These are phyloP conservation scores for Erebia aethiops DNA, from an alignment of 2,888 invertebrate genomes.

Conservation along the genomic window DNA sequence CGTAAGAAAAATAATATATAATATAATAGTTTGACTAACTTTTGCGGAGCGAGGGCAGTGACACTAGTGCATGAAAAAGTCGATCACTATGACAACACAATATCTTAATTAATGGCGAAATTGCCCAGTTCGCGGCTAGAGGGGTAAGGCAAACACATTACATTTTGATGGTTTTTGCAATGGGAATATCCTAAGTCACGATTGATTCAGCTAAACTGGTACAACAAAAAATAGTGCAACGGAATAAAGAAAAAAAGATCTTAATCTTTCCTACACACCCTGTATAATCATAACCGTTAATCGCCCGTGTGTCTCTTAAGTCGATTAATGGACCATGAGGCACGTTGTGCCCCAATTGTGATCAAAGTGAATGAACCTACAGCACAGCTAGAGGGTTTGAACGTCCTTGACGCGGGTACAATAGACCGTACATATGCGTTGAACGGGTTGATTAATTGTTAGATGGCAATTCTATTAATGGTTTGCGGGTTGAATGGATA, in stretches of 20 bases:
- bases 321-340: constrained; percentile 36
- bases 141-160: too few relatives aligned
- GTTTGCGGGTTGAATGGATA: neutral
- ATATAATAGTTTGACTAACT: too few relatives aligned
- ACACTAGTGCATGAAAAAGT: too few relatives aligned
- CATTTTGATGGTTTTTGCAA: too few relatives aligned
- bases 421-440: neutral
- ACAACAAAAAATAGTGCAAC: neutral
- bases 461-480: constrained; percentile 2
- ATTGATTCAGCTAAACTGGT: too few relatives aligned
- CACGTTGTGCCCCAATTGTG: constrained; percentile 39
- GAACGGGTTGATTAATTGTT: constrained; percentile 15
- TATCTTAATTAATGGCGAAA: too few relatives aligned
- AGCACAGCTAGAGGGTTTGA: neutral
- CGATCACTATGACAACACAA: too few relatives aligned
- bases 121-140: too few relatives aligned
- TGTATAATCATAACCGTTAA: constrained; percentile 20
- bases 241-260: too few relatives aligned
- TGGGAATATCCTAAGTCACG: too few relatives aligned
- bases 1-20: too few relatives aligned
- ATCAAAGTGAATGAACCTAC: constrained; percentile 37
- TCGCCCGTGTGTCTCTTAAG: constrained; percentile 18
- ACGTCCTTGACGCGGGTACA: neutral
- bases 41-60: too few relatives aligned
- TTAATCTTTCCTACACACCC: constrained; percentile 11